Base-by-base conservation (phyloP, 2,888 invertebrate species). In the Hoplodrina blanda region DNA sequence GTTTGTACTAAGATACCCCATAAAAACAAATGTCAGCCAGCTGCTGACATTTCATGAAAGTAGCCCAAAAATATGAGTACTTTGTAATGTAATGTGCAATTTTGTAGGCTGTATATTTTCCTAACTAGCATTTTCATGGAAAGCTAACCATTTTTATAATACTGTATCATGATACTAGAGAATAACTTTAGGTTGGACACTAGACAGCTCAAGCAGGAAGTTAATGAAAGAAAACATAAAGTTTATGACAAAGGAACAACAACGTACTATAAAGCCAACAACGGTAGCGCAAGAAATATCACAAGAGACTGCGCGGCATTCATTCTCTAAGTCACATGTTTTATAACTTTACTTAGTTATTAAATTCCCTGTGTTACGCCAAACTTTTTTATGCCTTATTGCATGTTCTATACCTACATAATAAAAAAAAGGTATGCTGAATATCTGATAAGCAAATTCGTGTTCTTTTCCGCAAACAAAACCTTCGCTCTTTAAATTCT, bases 61-160 rank as follows among this genome's bases (percentile, higher is more conserved):
- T 79, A 69, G 62, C 71, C 69, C 53, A 71, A 84, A 86, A 84
- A 83, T 86, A 84, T 76, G 75, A 74, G 72, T 79, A 82, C 81
- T 78, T 76, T 72, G 76, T 86, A 73, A 81, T 78, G 80, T 87
- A 85, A 85, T 86, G 85, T 85, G 85, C 85, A 88, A 87, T 88
- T 83, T 78, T 72, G 76, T 80, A 80, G 83, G 76, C 78, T 56
- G 66, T 83, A 83, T 86, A 87, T 87, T 85, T 80, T 76, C 73
- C 52, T 67, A 69, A 80, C 80, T 84, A 81, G 74, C 77, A 72
- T 82, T 80, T 79, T 76, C 64, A 70, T 76, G 72, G 65, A 76
- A 82, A 73, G 55, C 55, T 63, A 68, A 55, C 62, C 70, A 74
- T 79, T 76, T 78, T 74, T 73, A 76, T 72, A 72, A 62, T 73